Percentiles rank a stretch among this genome's conserved stretches.
These are phyloP conservation scores for Myiotriccus ornatus DNA, from an alignment of 2,797 vertebrate species.

Conservation along the genomic window DNA sequence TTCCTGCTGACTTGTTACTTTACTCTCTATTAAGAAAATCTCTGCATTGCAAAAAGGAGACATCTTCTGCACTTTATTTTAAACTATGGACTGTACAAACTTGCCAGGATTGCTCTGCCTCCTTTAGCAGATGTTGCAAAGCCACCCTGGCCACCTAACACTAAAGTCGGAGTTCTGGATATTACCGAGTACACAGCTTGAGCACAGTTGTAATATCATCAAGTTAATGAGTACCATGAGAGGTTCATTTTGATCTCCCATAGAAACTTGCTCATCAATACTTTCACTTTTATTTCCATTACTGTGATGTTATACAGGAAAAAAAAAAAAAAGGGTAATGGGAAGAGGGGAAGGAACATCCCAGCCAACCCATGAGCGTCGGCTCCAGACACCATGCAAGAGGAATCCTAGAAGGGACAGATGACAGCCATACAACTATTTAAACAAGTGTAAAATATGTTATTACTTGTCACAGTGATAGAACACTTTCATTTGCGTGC, in stretches of 20 bases:
- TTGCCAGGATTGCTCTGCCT: background rate
- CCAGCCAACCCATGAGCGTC: background rate
- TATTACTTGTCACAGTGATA: background rate
- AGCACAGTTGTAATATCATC: background rate
- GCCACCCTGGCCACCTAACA: background rate
- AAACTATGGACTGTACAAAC: background rate
- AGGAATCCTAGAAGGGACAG: constrained; percentile 4
- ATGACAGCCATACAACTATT: background rate
- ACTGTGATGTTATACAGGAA: background rate
- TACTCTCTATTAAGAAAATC: background rate
- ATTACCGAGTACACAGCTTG: background rate
- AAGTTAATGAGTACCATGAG: background rate
- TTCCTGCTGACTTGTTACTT: constrained; percentile 8
- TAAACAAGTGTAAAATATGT: background rate
- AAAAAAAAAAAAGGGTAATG: background rate
- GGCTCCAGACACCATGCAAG: background rate
- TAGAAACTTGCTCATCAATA: background rate
- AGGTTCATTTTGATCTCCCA: background rate
- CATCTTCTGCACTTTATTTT: background rate
- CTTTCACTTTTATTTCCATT: background rate
- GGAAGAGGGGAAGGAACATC: background rate
- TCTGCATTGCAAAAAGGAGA: background rate
- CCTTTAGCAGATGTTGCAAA: background rate
- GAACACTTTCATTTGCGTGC: background rate
- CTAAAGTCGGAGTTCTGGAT: background rate